Percentiles rank a stretch among this genome's conserved stretches.
Evolutionary conservation across 2,797 vertebrate genomes (phyloP).

Genomic region (Clarias platycephalus): DNA sequence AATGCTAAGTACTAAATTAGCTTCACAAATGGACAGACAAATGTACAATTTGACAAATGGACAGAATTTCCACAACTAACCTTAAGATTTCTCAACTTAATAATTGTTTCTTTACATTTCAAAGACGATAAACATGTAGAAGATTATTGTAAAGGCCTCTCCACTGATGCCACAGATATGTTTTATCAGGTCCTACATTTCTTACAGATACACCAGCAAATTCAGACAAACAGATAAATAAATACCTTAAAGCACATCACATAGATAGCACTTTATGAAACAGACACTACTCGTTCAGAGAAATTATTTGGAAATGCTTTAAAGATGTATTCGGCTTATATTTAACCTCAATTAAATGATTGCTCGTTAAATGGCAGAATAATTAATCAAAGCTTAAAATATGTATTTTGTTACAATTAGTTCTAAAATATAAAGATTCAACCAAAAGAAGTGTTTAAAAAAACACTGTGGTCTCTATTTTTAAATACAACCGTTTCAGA

Average conservation of each 20-base stretch:
- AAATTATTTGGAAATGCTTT: not conserved
- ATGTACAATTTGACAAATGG: not conserved
- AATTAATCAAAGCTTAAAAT: too few relatives aligned
- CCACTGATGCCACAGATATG: not conserved
- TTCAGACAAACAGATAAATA: not conserved
- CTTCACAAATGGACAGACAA: not conserved
- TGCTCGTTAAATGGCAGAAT: too few relatives aligned
- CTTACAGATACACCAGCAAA: not conserved
- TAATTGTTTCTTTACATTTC: not conserved
- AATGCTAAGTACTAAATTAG: not conserved
- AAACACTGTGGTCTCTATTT: too few relatives aligned
- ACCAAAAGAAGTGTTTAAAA: too few relatives aligned
- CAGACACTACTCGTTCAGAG: not conserved
- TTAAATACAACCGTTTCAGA: too few relatives aligned
- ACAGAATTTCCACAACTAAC: not conserved
- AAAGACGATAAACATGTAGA: not conserved
- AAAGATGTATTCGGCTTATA: too few relatives aligned
- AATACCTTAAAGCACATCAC: not conserved
- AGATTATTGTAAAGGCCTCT: not conserved
- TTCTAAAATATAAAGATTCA: too few relatives aligned
- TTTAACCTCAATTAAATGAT: too few relatives aligned
- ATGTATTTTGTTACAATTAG: too few relatives aligned
- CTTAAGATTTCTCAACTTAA: not conserved
- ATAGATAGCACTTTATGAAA: not conserved
- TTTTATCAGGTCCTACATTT: not conserved